Base-by-base conservation (phyloP, 2,888 invertebrate genomes). In the Idaea biselata region DNA sequence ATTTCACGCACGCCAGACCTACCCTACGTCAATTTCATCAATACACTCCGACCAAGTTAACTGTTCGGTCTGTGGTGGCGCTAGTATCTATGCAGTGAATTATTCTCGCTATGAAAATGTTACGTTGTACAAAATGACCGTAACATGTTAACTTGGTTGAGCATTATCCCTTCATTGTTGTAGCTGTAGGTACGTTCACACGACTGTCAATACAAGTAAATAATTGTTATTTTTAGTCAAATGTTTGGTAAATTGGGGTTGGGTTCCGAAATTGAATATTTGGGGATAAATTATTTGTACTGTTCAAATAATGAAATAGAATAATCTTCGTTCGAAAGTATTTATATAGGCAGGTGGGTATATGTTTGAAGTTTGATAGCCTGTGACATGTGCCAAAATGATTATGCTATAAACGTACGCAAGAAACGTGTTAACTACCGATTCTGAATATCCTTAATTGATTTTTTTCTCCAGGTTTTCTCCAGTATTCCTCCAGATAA, bases 141-240 rank as follows among this genome's bases (percentile, higher is more conserved):
- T 78, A 76, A 14, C 44, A 44, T 14, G 11, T 44, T 44, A 44
- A 44, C 44, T 44, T 44, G 44, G 44, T 44, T 44, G 5, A 14
- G 14, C 14, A 44, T 44, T 44, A 44, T 44, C 44, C 44, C 44
- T 44, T 44, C 44, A 44, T 44, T 44, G 44, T 44, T 44, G 65
- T 70, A 68, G 72, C 71, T 71, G 76, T 78, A 78, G 78, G 74
- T 75, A 71, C 72, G 64, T 82, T 83, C 83, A 77, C 84, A 73
- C 72, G 71, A 69, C 63, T 65, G 44, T 66, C 67, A 66, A 66
- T 66, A 56, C 59, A 64, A 55, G 55, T 64, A 59, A 63, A 67
- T 66, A 25, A 67, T 63, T 67, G 63, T 69, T 70, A 69, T 66
- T 70, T 61, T 61, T 63, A 55, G 14, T 58, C 59, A 53, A 61